Conservation (phyloP, 1,140 invertebrate genomes). For the Zaprionus tsacasi region DNA sequence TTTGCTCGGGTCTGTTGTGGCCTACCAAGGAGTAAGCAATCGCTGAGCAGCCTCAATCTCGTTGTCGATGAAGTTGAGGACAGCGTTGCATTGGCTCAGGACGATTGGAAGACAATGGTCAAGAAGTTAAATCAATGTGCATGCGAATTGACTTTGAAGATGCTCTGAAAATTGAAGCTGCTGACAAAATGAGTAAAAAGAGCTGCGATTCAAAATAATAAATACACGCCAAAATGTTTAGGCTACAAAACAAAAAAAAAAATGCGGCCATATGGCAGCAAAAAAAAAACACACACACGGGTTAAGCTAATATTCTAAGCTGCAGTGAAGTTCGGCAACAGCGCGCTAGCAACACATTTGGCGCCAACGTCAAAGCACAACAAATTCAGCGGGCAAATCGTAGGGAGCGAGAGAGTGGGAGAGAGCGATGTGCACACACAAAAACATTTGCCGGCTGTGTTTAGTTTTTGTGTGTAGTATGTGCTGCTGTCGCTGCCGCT, state of each 20-base stretch:
- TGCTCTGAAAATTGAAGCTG: not conserved
- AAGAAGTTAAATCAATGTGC: constrained; percentile 21
- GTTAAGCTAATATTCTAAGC: constrained; percentile 29
- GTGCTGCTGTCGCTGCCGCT: too few species aligned
- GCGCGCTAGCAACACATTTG: constrained; percentile 56
- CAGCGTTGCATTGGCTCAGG: not conserved
- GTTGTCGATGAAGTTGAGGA: not conserved
- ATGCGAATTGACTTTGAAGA: constrained; percentile 5
- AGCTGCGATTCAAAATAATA: constrained; percentile 11
- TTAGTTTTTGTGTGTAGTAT: constrained; percentile 65
- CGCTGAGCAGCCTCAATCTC: not conserved
- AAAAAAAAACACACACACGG: not conserved
- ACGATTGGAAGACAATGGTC: constrained; percentile 22
- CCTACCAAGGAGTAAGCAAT: not conserved
- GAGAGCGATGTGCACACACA: constrained; percentile 19
- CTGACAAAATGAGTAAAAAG: not conserved
- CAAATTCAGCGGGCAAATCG: constrained; percentile 45
- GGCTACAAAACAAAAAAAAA: not conserved
- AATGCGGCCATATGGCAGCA: not conserved
- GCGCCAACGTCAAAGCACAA: constrained; percentile 69
- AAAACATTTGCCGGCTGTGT: constrained; percentile 71
- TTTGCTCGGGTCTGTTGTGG: not conserved
- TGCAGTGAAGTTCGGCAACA: constrained; percentile 63
- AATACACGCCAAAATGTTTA: not conserved
- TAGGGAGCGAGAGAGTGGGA: constrained; percentile 10